phyloP scores from a whole-genome alignment of 2,888 invertebrate genomes.

The Caenorhabditis virilis region DNA sequence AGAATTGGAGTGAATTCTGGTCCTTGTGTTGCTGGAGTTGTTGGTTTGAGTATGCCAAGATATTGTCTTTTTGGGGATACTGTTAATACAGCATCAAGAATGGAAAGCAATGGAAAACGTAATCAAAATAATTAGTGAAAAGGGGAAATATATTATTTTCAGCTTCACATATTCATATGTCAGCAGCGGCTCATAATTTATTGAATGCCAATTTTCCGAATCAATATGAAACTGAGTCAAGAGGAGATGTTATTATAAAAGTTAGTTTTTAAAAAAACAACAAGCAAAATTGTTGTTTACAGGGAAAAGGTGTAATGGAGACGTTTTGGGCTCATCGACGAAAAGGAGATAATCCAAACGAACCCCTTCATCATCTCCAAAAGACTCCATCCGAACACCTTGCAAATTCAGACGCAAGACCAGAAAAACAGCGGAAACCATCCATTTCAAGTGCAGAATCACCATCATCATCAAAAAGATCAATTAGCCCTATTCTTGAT shows the following conservation, averaged over 20 bases:
- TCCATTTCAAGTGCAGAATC: slow-evolving; percentile 1
- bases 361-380: slow-evolving; percentile 6
- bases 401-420: background rate
- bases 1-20: slow-evolving; percentile 62
- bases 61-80: slow-evolving; percentile 66
- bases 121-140: background rate
- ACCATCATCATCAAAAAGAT: slow-evolving; percentile 18
- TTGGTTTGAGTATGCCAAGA: slow-evolving; percentile 61
- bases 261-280: no score
- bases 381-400: slow-evolving; percentile 6
- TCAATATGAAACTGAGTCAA: slow-evolving; percentile 55
- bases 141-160: background rate
- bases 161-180: slow-evolving; percentile 58
- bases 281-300: background rate
- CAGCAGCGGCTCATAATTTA: slow-evolving; percentile 51
- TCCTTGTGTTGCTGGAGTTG: slow-evolving; percentile 57
- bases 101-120: slow-evolving; percentile 63
- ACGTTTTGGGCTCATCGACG: slow-evolving; percentile 52
- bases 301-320: slow-evolving; percentile 57
- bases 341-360: background rate
- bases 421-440: slow-evolving; percentile 9
- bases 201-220: slow-evolving; percentile 52
- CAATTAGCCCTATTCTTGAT: slow-evolving; percentile 31
- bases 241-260: slow-evolving; percentile 66
- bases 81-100: slow-evolving; percentile 63